A percentile compares a stretch with the other conserved stretches of the same genome.
Conservation (phyloP, 2,797 vertebrate species). For the Onychomys leucogaster region DNA sequence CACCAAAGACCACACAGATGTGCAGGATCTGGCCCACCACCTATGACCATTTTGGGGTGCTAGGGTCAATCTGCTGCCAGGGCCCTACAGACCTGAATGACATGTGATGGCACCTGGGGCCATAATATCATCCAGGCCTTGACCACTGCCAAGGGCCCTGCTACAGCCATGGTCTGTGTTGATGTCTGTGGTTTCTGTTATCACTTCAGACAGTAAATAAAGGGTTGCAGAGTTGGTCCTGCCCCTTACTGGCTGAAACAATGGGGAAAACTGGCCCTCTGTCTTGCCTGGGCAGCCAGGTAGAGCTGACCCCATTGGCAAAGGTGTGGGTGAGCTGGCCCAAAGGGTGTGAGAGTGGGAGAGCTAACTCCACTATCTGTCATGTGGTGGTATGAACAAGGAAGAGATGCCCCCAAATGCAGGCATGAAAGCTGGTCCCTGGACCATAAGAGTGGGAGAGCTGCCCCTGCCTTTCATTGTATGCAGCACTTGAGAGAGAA, state of each 20-base stretch:
- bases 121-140: not conserved
- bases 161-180: too few species aligned
- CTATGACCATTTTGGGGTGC: not conserved
- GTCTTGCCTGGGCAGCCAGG: not conserved
- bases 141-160: not conserved
- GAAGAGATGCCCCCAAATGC: not conserved
- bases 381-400: not conserved
- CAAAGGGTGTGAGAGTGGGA: not conserved
- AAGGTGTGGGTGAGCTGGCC: not conserved
- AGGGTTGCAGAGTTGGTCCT: not conserved
- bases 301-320: not conserved
- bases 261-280: not conserved
- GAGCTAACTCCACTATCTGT: not conserved
- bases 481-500: not conserved
- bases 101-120: not conserved
- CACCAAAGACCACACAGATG: not conserved
- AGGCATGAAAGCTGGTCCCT: not conserved
- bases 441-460: not conserved
- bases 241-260: not conserved
- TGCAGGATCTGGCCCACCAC: not conserved
- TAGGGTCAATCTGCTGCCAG: not conserved
- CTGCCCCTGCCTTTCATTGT: not conserved
- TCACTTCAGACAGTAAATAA: accelerated
- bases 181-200: not conserved
- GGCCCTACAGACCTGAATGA: not conserved